Conservation (phyloP, 2,797 vertebrate genomes). For the Lacerta bilineata region DNA sequence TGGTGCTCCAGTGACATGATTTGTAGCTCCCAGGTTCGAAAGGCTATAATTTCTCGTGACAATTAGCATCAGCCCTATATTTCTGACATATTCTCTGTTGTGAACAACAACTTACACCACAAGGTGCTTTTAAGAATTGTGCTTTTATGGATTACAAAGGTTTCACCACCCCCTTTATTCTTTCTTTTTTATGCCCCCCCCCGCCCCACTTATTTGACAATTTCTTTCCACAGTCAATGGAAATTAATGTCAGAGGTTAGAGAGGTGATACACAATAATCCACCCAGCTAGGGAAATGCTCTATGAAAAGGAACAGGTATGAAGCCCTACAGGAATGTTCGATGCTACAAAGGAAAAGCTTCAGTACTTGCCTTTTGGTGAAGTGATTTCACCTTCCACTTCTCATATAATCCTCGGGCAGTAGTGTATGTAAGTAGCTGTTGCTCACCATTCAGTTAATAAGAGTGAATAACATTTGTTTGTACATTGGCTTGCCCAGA, state of each 20-base stretch:
- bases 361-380: constrained; percentile 54
- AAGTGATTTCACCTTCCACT: constrained; percentile 66
- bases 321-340: constrained; percentile 64
- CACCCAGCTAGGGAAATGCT: constrained; percentile 60
- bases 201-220: constrained; percentile 53
- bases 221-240: constrained; percentile 68
- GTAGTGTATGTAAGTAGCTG: constrained; percentile 48
- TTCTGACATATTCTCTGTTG: constrained; percentile 67
- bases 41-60: constrained; percentile 68
- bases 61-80: constrained; percentile 68
- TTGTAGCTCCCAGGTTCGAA: constrained; percentile 66
- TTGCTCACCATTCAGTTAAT: constrained; percentile 37
- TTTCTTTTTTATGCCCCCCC: not conserved
- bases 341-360: constrained; percentile 53
- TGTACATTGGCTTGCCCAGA: not conserved
- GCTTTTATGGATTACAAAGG: constrained; percentile 58
- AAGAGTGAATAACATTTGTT: constrained; percentile 47
- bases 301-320: constrained; percentile 62
- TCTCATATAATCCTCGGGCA: constrained; percentile 52
- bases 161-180: constrained; percentile 2
- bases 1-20: constrained; percentile 67
- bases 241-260: constrained; percentile 75
- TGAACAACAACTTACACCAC: constrained; percentile 49
- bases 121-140: constrained; percentile 61
- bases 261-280: constrained; percentile 72